These are phyloP conservation scores for Callipepla squamata DNA, from an alignment of 2,113 vertebrate genomes.

Conservation along the genomic window DNA sequence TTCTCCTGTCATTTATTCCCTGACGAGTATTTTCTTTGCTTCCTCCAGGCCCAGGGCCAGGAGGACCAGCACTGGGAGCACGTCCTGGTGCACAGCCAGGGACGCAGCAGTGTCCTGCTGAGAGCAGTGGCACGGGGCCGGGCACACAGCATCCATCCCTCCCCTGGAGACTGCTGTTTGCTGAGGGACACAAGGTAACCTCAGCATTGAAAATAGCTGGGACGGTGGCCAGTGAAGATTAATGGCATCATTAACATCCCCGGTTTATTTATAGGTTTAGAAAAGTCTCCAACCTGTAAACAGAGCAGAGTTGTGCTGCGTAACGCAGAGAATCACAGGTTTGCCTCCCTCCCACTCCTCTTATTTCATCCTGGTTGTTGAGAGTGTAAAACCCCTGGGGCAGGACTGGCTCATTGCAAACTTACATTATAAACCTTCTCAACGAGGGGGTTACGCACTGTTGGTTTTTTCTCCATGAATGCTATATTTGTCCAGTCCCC, in stretches of 20 bases:
- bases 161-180: background rate
- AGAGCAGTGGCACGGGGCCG: background rate
- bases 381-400: background rate
- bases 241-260: constrained; percentile 54
- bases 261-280: constrained; percentile 55
- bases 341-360: background rate
- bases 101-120: background rate
- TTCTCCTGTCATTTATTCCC: background rate
- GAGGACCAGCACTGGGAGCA: background rate
- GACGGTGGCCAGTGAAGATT: constrained; percentile 32
- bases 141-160: background rate
- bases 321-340: background rate
- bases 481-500: background rate
- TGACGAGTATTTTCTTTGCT: background rate
- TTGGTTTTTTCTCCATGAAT: background rate
- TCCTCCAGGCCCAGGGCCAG: background rate
- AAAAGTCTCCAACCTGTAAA: background rate
- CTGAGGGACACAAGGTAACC: constrained; percentile 47
- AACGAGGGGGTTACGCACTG: background rate
- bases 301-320: background rate
- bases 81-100: background rate
- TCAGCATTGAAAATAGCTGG: constrained; percentile 37
- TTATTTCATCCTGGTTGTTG: background rate
- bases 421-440: background rate
- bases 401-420: background rate